Conservation (phyloP, 2,113 vertebrate genomes). For the Paramormyrops kingsleyae region DNA sequence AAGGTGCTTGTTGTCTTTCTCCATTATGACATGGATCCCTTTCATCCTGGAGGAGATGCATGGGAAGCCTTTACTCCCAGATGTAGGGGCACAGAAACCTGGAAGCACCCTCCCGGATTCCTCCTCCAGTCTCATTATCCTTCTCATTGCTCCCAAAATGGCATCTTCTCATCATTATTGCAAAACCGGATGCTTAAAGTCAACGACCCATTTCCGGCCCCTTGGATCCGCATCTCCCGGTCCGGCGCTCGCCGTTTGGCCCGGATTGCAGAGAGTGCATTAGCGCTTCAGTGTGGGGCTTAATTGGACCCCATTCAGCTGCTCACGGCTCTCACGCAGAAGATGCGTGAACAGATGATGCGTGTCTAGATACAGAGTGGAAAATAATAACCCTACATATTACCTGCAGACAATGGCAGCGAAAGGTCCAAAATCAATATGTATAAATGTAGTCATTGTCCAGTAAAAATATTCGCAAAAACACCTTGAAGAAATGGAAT, state of each 20-base stretch:
- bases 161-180: background rate
- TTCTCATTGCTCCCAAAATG: background rate
- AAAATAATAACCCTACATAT: background rate
- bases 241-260: background rate
- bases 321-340: background rate
- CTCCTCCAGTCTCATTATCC: background rate
- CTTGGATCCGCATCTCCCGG: background rate
- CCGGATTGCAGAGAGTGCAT: background rate
- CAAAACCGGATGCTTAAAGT: background rate
- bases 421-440: background rate
- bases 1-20: background rate
- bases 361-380: background rate
- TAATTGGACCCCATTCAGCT: background rate
- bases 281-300: background rate
- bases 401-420: background rate
- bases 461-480: background rate
- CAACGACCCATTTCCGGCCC: background rate
- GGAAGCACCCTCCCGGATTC: background rate
- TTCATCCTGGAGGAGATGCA: background rate
- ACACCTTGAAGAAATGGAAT: background rate
- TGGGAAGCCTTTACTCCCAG: background rate
- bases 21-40: background rate
- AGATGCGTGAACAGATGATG: background rate
- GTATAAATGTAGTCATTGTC: background rate
- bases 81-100: background rate